Conservation (phyloP, 2,888 invertebrate genomes). For the Scaptomyza reducta region DNA sequence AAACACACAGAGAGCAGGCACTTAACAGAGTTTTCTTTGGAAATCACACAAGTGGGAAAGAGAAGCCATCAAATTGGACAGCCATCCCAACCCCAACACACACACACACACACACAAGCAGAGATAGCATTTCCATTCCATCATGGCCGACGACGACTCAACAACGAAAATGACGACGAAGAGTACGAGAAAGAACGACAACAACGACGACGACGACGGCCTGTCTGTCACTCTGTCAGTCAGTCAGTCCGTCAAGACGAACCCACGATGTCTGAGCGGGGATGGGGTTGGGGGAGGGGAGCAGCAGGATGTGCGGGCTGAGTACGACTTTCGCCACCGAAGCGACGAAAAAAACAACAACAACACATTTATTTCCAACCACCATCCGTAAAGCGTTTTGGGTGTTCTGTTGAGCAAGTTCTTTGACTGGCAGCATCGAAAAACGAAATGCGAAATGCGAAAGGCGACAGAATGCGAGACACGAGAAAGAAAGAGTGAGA, state of each 20-base stretch:
- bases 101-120: constrained; percentile 30
- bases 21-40: constrained; percentile 59
- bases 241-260: constrained; percentile 65
- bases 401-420: constrained; percentile 35
- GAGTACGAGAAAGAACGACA: constrained; percentile 20
- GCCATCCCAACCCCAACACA: constrained; percentile 33
- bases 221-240: constrained; percentile 66
- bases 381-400: constrained; percentile 35
- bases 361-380: constrained; percentile 50
- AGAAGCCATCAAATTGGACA: constrained; percentile 48
- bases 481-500: background rate
- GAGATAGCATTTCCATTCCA: constrained; percentile 64
- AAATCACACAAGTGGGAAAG: constrained; percentile 40
- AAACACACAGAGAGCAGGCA: constrained; percentile 25
- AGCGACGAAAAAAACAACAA: constrained; percentile 16
- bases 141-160: constrained; percentile 67
- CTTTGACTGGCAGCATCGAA: constrained; percentile 38
- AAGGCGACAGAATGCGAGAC: constrained; percentile 1
- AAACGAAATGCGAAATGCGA: constrained; percentile 11
- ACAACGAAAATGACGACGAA: constrained; percentile 16
- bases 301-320: constrained; percentile 39
- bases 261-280: constrained; percentile 9
- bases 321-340: constrained; percentile 33
- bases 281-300: constrained; percentile 30
- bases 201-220: constrained; percentile 17